Base-by-base conservation (phyloP, 2,888 invertebrate species). In the Nemurella pictetii region DNA sequence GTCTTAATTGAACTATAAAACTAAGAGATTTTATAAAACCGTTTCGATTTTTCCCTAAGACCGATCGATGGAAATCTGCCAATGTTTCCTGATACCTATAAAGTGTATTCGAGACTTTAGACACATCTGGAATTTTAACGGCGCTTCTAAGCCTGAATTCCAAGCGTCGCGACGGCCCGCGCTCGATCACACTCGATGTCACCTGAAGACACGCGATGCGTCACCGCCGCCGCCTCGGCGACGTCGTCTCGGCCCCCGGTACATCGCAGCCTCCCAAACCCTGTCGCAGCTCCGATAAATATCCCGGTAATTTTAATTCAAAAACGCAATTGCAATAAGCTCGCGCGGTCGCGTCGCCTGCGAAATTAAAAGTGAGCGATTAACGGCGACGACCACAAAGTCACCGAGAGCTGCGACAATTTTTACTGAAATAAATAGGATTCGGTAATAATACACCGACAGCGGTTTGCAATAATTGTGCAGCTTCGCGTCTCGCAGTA, bases 341-440 rank as follows among this genome's bases (percentile, higher is more conserved):
- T 55, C 55, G 4, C 20, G 55, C 9, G n/a, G n/a, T n/a, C n/a
- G 20, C 55, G 55, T 20, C 55, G 55, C 9, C 55, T 20, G 55
- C 55, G 30, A 29, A 78, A 78, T 78, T 30, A 78, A 78, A 78
- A 29, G 30, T 29, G 78, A 25, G 75, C 4, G 74, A 74, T 30
- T 78, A 78, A 78, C 29, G 78, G 55, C 9, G 55, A 55, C 55
- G 1, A 20, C 55, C 9, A 55, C 55, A 20, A 15, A 2, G 55
- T 55, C 55, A 20, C 55, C n/a, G n/a, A n/a, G 9, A 2, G 55
- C 55, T 20, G 20, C 55, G 55, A n/a, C 5, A 12, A 15, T 55
- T 55, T 55, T 55, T 20, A 55, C 55, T 12, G 20, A 55, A 55
- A 55, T 55, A 55, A 55, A 55, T 55, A 55, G 55, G 55, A 55